phyloP scores from a whole-genome alignment of 2,888 invertebrate genomes.

The Iphiclides podalirius region DNA sequence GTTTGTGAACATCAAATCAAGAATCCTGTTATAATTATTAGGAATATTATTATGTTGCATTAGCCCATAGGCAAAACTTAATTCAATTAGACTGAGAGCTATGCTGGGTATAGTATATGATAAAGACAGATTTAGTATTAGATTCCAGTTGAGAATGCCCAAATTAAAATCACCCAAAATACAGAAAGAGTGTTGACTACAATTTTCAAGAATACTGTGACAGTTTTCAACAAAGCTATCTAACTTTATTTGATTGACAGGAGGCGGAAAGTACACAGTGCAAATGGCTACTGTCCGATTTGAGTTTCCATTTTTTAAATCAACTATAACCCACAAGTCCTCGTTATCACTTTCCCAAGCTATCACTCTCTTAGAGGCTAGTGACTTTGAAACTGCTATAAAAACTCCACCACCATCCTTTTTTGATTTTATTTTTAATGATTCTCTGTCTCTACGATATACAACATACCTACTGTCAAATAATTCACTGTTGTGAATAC shows the following conservation, averaged over 20 bases:
- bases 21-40: not conserved
- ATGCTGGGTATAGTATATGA: not conserved
- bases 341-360: not conserved
- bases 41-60: not conserved
- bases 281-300: not conserved
- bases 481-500: constrained; percentile 5
- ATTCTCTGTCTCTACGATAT: not conserved
- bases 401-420: constrained; percentile 2
- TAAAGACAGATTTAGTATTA: too few species aligned
- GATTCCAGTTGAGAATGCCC: not conserved
- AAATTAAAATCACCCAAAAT: constrained; percentile 3
- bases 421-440: not conserved
- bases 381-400: too few species aligned
- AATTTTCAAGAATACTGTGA: not conserved
- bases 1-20: not conserved
- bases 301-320: too few species aligned
- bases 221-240: not conserved
- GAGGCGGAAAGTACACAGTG: not conserved
- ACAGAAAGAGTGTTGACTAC: not conserved
- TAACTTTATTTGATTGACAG: not conserved
- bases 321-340: not conserved
- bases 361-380: not conserved
- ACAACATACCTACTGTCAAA: not conserved
- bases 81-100: too few species aligned
- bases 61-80: too few species aligned